These are phyloP conservation scores for Bucco capensis DNA, from an alignment of 2,113 vertebrate species.

Conservation along the genomic window DNA sequence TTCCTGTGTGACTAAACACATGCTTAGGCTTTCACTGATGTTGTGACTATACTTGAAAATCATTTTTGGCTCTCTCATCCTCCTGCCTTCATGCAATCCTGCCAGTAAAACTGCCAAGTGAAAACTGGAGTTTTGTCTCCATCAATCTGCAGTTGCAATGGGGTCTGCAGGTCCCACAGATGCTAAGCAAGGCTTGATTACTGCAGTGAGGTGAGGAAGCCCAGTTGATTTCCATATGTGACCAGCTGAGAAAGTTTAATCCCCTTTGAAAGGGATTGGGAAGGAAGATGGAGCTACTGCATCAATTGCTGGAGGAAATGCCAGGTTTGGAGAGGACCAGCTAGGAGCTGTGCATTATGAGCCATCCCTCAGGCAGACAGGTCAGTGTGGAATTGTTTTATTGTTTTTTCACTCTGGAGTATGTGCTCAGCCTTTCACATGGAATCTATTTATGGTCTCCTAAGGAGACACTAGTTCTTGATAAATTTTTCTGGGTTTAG, in stretches of 20 bases:
- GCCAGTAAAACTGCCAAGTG: not conserved
- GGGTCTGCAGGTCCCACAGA: not conserved
- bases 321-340: not conserved
- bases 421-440: not conserved
- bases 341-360: not conserved
- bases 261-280: not conserved
- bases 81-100: not conserved
- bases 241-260: not conserved
- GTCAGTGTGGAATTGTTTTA: not conserved
- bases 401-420: not conserved
- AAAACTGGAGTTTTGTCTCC: not conserved
- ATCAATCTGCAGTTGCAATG: not conserved
- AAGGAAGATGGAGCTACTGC: accelerated
- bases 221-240: not conserved
- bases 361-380: too few species aligned
- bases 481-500: not conserved
- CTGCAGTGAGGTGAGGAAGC: not conserved
- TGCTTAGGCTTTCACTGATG: not conserved
- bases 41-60: not conserved
- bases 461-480: not conserved
- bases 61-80: not conserved
- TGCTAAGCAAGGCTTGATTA: not conserved
- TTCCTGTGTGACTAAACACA: not conserved
- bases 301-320: not conserved
- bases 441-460: not conserved